phyloP scores from a whole-genome alignment of 2,113 vertebrate genomes.

The Pavo muticus region DNA sequence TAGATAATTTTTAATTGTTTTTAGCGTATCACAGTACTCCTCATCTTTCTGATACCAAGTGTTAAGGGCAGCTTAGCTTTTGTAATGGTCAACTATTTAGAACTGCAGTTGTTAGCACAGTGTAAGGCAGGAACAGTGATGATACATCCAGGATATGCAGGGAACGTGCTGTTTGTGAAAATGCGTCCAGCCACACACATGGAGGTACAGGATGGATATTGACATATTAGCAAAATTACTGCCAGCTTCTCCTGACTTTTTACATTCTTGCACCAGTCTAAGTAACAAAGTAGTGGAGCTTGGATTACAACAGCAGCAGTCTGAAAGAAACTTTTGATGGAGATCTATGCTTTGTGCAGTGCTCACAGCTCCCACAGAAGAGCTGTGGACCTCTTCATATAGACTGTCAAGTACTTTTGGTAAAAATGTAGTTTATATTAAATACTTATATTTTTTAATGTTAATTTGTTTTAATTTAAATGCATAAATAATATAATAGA shows the following conservation, averaged over 20 bases:
- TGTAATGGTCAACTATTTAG: neutral
- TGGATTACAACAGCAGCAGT: neutral
- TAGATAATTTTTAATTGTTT: neutral
- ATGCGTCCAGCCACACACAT: neutral
- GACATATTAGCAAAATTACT: neutral
- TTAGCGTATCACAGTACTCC: neutral
- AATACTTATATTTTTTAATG: neutral
- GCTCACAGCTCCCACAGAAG: neutral
- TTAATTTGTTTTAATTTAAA: neutral
- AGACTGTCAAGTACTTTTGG: neutral
- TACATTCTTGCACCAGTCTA: neutral
- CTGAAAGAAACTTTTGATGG: neutral
- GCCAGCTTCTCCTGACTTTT: neutral
- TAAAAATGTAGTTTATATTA: neutral
- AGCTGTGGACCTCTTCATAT: neutral
- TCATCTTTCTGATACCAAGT: neutral
- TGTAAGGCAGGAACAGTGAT: neutral
- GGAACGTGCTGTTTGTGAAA: neutral
- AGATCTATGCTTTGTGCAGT: neutral
- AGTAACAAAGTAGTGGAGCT: neutral
- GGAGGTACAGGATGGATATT: neutral
- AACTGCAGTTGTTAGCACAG: neutral
- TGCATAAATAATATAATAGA: neutral
- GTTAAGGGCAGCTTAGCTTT: neutral
- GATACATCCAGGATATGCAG: neutral